phyloP scores from a whole-genome alignment of 2,888 invertebrate species.

The Trissonchulus latispiculum region DNA sequence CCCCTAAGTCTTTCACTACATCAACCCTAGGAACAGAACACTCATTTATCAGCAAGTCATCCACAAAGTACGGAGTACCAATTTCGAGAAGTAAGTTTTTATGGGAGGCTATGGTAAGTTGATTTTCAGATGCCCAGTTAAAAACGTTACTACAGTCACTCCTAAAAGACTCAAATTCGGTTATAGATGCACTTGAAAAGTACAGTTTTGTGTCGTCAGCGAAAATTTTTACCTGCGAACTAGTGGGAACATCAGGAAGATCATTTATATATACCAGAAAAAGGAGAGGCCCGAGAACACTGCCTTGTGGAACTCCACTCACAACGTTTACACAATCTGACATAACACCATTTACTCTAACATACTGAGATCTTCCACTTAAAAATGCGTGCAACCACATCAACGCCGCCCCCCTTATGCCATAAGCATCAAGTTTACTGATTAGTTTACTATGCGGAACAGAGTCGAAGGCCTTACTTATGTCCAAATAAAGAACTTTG shows the following conservation, averaged over 20 bases:
- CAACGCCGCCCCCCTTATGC: too few species aligned
- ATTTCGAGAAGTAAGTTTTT: neutral
- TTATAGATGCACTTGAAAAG: too few species aligned
- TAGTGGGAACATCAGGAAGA: neutral
- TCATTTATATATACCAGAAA: conserved; percentile 2
- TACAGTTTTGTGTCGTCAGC: neutral
- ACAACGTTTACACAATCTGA: too few species aligned
- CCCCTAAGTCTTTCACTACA: neutral
- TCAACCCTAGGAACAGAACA: neutral
- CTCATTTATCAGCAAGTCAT: neutral
- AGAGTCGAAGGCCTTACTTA: too few species aligned
- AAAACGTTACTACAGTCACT: neutral
- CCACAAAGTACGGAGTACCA: neutral
- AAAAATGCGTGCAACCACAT: too few species aligned
- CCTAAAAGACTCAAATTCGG: too few species aligned
- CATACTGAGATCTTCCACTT: too few species aligned
- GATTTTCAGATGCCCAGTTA: neutral
- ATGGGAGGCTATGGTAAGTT: neutral
- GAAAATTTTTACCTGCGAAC: neutral
- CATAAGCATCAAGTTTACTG: too few species aligned
- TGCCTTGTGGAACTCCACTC: conserved; percentile 7
- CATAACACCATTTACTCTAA: too few species aligned
- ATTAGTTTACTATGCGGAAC: too few species aligned
- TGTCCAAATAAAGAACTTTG: too few species aligned
- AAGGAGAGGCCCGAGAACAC: neutral